Base-by-base conservation (phyloP, 1,140 invertebrate species). In the Heterodera carotae region DNA sequence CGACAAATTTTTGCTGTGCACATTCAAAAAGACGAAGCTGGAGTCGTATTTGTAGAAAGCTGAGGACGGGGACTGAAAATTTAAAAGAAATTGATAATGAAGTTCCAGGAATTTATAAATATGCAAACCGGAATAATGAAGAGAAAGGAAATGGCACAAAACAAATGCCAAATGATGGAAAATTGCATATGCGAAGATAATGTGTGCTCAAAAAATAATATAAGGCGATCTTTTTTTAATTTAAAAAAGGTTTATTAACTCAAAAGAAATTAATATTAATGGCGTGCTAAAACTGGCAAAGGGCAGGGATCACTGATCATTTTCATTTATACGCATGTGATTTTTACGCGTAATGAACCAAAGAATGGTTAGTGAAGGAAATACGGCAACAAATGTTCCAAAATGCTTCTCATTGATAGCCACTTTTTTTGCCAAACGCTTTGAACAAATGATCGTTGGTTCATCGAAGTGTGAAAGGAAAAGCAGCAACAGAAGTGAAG, bases 21-120 rank as follows among this genome's bases (percentile, higher is more conserved):
- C 79, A 68, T 81, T 53, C 33, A 83, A 60, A 62, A 82, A 77
- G 15, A 69, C 79, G 53, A 82, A 82, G 34, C 82, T 74, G 12
- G 82, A 84, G 36, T 77, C 76, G 34, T 75, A 72, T 60, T 74
- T 74, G 64, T 66, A 74, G 33, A 66, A 66, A 66, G 62, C 62
- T 10, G 8, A 10, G 62, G 62, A 18, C 27, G 62, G 27, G 27
- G 25, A 66, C 62, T 66, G 25, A 34, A 29, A 66, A 66, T 1
- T 29, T 27, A 12, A 66, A 29, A 18, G 39, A 43, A 53, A 53
- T 3, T 53, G 48, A 53, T 18, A 53, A 53, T 1, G 48, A 1
- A 22, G 18, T 15, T n/a, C n/a, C n/a, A n/a, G n/a, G n/a, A n/a
- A n/a, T n/a, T n/a, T n/a, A n/a, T n/a, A 53, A 53, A 53, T 22